Evolutionary conservation across 2,888 invertebrate genomes (phyloP).

Genomic region (Harpagoxenus sublaevis): DNA sequence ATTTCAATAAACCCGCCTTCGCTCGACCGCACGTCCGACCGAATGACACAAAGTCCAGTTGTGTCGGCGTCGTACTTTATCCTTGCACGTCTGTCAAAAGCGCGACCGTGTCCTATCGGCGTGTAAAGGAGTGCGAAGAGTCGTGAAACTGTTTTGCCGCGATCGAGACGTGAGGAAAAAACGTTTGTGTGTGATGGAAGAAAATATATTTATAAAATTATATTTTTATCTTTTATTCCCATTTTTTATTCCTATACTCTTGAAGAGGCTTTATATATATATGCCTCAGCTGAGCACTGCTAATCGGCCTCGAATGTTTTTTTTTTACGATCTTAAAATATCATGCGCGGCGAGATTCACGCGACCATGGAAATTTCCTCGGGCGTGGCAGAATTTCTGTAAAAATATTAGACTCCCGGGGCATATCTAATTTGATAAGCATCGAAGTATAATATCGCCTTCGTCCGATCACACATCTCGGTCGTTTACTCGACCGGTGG

Average conservation of each 20-base stretch:
- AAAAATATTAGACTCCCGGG: constrained; percentile 21
- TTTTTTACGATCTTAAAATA: neutral
- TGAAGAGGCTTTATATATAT: neutral
- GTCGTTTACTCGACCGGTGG: constrained; percentile 64
- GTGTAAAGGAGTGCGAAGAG: neutral
- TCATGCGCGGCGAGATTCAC: neutral
- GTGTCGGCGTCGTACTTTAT: constrained; percentile 10
- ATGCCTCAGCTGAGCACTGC: neutral
- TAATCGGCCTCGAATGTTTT: neutral
- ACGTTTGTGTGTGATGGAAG: neutral
- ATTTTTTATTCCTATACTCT: neutral
- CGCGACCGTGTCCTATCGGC: constrained; percentile 7
- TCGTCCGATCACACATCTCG: constrained; percentile 70
- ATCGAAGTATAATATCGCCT: constrained; percentile 70
- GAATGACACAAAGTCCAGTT: constrained; percentile 33
- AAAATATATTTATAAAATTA: neutral
- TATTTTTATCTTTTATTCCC: neutral
- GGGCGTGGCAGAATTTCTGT: constrained; percentile 7
- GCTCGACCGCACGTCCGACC: constrained; percentile 54
- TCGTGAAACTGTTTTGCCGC: neutral
- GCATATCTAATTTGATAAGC: constrained; percentile 63
- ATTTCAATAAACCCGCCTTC: constrained; percentile 80
- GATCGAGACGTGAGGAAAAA: too few species aligned
- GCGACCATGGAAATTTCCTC: constrained; percentile 56
- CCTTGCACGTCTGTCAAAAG: constrained; percentile 13